A percentile compares a stretch with the other conserved stretches of the same genome.
These are phyloP conservation scores for Acrossocheilus wenchowensis DNA, from an alignment of 2,797 vertebrate species.

Conservation along the genomic window DNA sequence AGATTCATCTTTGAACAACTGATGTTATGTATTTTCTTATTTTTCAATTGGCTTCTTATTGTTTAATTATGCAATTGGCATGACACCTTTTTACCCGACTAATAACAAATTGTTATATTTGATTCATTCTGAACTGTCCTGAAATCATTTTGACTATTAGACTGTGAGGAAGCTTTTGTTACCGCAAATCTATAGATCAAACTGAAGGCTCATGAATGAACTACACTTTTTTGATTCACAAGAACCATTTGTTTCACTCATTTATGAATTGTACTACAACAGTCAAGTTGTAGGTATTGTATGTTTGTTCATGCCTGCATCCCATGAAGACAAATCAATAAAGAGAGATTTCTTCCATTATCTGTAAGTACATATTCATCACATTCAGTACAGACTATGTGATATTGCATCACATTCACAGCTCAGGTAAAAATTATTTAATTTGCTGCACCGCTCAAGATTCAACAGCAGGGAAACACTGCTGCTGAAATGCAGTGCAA, in stretches of 20 bases:
- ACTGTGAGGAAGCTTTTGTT: too few relatives aligned
- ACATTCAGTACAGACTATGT: background rate
- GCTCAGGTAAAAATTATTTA: background rate
- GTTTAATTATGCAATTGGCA: too few relatives aligned
- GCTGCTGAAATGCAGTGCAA: background rate
- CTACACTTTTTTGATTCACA: background rate
- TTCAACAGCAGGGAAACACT: background rate
- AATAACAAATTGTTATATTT: too few relatives aligned
- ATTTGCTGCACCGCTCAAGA: background rate
- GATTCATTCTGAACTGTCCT: too few relatives aligned
- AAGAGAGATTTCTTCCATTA: background rate
- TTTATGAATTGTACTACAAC: background rate
- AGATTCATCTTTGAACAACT: too few relatives aligned
- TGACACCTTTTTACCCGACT: too few relatives aligned
- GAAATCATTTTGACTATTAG: too few relatives aligned
- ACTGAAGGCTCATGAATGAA: too few relatives aligned
- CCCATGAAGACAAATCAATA: background rate
- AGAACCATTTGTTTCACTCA: background rate
- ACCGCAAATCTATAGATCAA: too few relatives aligned
- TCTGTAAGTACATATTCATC: background rate
- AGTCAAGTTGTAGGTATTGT: background rate
- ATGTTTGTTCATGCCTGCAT: background rate
- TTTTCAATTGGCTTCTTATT: too few relatives aligned
- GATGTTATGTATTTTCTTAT: too few relatives aligned
- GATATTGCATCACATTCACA: background rate